Conservation (phyloP, 2,113 vertebrate genomes). For the Trematocara zebra region DNA sequence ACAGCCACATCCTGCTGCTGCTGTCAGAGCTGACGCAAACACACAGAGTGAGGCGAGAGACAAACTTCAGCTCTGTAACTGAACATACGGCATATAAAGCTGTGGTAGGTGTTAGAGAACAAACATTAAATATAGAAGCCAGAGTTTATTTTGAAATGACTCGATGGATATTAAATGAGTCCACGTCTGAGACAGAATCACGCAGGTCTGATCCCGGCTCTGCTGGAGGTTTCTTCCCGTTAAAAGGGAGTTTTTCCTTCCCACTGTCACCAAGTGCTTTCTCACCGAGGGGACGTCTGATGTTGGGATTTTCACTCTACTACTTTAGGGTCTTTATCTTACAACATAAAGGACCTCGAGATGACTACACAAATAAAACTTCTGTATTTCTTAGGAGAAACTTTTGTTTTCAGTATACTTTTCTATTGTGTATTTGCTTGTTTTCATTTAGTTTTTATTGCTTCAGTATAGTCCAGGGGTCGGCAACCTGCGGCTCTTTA, state of each 20-base stretch:
- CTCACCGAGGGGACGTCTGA: neutral
- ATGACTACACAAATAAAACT: neutral
- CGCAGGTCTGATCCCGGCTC: accelerated
- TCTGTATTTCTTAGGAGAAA: neutral
- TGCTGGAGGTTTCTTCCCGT: neutral
- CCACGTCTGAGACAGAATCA: neutral
- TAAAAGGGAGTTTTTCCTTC: neutral
- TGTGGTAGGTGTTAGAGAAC: neutral
- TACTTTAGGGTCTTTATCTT: neutral
- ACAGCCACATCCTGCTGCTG: slow-evolving; percentile 85
- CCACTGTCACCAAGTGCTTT: neutral
- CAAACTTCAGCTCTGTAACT: neutral
- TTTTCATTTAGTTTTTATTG: neutral
- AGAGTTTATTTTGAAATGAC: neutral
- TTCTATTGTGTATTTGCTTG: neutral
- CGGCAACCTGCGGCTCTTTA: too few species aligned
- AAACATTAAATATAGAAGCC: neutral
- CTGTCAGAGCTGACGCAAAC: slow-evolving; percentile 79
- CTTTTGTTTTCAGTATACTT: neutral
- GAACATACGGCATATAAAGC: neutral
- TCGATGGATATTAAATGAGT: neutral
- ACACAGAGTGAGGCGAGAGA: neutral
- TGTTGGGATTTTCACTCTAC: neutral
- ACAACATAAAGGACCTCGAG: neutral
- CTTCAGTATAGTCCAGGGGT: neutral